Evolutionary conservation across 2,888 invertebrate species (phyloP), one percentile per base, ranked within the genome.

Genomic region (Euclidia mi): DNA sequence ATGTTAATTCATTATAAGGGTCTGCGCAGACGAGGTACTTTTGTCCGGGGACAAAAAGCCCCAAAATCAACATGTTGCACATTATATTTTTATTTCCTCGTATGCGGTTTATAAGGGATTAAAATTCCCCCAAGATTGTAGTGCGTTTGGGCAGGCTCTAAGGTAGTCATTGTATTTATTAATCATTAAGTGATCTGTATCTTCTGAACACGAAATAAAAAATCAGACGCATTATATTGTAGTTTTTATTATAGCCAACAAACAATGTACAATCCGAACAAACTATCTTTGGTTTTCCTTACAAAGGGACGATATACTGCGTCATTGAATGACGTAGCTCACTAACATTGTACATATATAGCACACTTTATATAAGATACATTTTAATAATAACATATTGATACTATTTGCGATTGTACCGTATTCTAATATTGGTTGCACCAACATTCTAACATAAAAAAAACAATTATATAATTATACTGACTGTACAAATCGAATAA

Each of bases 241-340:
- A 46, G 48, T 57, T 65, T 25, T 73, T 66, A 61, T 66, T 64
- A 56, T 58, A 56, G 59, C 53, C 58, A 70, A 71, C 67, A 72
- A 69, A 74, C 73, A 70, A 65, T 71, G 41, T 73, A 76, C 63
- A 76, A 62, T 65, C 56, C 61, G 42, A 57, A 65, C 51, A 65
- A 71, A 64, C 55, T 62, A 70, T 50, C 41, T 67, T 59, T 61
- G 56, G 42, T 62, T 62, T 56, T 56, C 56, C 37, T 43, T 55
- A 49, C 67, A 66, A 58, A 59, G 51, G 43, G 31, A 60, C 29
- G 12, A 46, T 65, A 51, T 44, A 50, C 18, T 11, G 41, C 34
- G 10, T 35, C 28, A 25, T 50, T 7, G 28, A 29, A 31, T 43
- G 29, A 20, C 50, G 12, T 42, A 31, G 18, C 42, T 49, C 34